phyloP scores from a whole-genome alignment of 2,113 vertebrate genomes.

The Chaenocephalus aceratus region DNA sequence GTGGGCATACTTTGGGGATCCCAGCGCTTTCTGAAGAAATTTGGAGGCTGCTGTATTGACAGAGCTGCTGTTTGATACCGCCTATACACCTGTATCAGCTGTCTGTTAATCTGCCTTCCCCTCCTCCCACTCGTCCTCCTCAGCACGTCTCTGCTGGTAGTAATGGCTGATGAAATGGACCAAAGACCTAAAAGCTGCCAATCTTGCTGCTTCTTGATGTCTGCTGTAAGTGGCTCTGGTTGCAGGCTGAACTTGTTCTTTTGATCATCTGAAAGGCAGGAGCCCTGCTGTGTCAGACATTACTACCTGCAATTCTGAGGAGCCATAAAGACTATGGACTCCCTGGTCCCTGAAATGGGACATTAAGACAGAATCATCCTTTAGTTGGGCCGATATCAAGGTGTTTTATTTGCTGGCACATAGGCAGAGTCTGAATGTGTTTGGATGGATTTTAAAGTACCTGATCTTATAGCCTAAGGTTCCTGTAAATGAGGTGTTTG shows the following conservation, averaged over 20 bases:
- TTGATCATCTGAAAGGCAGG: slow-evolving; percentile 75
- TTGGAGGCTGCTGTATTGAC: slow-evolving; percentile 75
- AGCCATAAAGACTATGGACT: slow-evolving; percentile 76
- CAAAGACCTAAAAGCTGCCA: slow-evolving; percentile 80
- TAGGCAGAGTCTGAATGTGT: slow-evolving; percentile 73
- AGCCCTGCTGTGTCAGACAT: slow-evolving; percentile 77
- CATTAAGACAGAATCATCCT: slow-evolving; percentile 87
- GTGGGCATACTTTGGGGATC: slow-evolving; percentile 61
- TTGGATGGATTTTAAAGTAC: slow-evolving; percentile 81
- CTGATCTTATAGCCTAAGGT: slow-evolving; percentile 80
- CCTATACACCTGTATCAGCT: slow-evolving; percentile 83
- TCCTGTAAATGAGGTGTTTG: slow-evolving; percentile 82
- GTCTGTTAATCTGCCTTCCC: slow-evolving; percentile 80
- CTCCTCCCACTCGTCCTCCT: slow-evolving; percentile 72
- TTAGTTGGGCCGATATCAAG: slow-evolving; percentile 81
- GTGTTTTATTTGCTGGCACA: slow-evolving; percentile 77
- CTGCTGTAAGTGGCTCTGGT: slow-evolving; percentile 69
- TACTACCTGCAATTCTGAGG: slow-evolving; percentile 69
- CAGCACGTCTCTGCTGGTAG: slow-evolving; percentile 65
- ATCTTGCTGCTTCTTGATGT: slow-evolving; percentile 76
- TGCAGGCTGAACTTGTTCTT: slow-evolving; percentile 74
- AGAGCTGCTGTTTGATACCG: slow-evolving; percentile 78
- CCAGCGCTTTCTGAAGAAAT: slow-evolving; percentile 68
- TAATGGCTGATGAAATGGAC: slow-evolving; percentile 80
- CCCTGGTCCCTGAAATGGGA: slow-evolving; percentile 83